Evolutionary conservation across 2,113 vertebrate species (phyloP).

Genomic region (Tupaia chinensis): DNA sequence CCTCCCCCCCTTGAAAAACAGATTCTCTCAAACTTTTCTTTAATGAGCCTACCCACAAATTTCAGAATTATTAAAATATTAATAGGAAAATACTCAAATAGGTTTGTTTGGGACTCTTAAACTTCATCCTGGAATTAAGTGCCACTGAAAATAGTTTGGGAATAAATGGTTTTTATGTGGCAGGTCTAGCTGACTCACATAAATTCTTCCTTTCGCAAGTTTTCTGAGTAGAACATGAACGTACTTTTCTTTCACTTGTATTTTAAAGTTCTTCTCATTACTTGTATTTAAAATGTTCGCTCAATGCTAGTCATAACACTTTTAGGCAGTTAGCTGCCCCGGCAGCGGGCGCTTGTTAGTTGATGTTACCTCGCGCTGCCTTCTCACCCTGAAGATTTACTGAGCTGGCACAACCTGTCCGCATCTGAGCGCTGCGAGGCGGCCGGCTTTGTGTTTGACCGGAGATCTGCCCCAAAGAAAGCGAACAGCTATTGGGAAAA

Average conservation of each 20-base stretch:
- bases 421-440: conserved; percentile 44
- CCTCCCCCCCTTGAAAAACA: not conserved
- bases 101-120: conserved; percentile 47
- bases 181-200: not conserved
- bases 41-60: conserved; percentile 23
- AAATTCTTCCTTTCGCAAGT: conserved; percentile 30
- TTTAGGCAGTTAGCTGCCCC: conserved; percentile 14
- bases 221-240: conserved; percentile 39
- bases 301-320: not conserved
- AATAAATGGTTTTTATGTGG: conserved; percentile 61
- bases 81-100: conserved; percentile 35
- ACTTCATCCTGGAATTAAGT: conserved; percentile 65
- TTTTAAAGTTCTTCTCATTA: not conserved
- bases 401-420: conserved; percentile 62
- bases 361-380: conserved; percentile 42
- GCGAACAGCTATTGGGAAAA: conserved; percentile 51
- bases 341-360: conserved; percentile 24
- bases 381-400: conserved; percentile 59
- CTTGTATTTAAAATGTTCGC: conserved; percentile 35
- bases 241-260: conserved; percentile 7
- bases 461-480: conserved; percentile 57
- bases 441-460: conserved; percentile 49
- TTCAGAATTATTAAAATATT: conserved; percentile 56
- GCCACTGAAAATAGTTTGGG: conserved; percentile 41
- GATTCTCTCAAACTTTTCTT: conserved; percentile 15